Evolutionary conservation across 2,888 invertebrate genomes (phyloP), one percentile per base, ranked within the genome.

Genomic region (Lacanobia wlatinum): DNA sequence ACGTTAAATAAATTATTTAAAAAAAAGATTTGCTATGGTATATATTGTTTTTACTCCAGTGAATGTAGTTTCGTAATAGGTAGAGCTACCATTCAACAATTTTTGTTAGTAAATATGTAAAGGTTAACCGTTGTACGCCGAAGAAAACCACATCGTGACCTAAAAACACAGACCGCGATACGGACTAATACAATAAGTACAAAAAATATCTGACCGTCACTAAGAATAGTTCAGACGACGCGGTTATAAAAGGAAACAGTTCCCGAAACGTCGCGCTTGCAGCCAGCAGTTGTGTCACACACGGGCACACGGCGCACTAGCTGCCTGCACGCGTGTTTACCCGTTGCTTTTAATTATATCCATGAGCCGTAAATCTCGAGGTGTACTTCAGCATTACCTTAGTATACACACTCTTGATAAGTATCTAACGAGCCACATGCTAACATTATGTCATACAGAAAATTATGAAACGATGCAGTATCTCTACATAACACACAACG

Each of bases 201-300:
- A 78, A 86, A 84, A 86, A 87, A 81, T 78, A 85, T 84, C 71
- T 81, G 85, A 82, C 84, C 84, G 79, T 77, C 76, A 79, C 88
- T 83, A 88, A 86, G 82, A 86, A 88, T 88, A 89, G 87, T 63
- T 65, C 70, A 80, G 73, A 75, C 86, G 83, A 76, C 67, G 70
- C 67, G 78, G 73, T 81, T 86, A 86, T 86, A 85, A 90, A 90
- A 90, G 91, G 90, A 89, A 90, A 90, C 87, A 84, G 88, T 89
- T 89, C 87, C 87, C 83, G 75, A 86, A 89, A 82, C 83, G 84
- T 80, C 80, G 59, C 63, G 81, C 80, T 84, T 81, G 85, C 80
- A n/a, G n/a, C n/a, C n/a, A n/a, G n/a, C n/a, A 86, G 85, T 87
- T 86, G 87, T 89, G 89, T 89, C 88, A 87, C 87, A 83, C 79